phyloP scores from a whole-genome alignment of 2,113 vertebrate genomes.

The Callocephalon fimbriatum region DNA sequence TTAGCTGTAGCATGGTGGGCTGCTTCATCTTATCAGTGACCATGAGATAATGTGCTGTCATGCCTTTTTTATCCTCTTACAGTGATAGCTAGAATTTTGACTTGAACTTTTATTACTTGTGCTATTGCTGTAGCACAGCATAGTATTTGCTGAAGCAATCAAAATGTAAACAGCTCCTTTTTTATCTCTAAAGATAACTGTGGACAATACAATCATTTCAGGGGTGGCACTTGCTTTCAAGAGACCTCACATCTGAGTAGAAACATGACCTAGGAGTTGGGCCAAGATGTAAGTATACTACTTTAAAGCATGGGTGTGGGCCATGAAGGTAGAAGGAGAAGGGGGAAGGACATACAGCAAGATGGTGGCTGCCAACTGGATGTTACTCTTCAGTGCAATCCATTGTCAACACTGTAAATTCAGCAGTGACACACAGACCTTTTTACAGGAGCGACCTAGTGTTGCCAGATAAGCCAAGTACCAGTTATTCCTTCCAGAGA shows the following conservation, averaged over 20 bases:
- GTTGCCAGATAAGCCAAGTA: not conserved
- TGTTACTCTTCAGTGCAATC: not conserved
- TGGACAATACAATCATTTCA: not conserved
- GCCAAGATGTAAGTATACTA: not conserved
- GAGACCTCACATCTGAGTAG: not conserved
- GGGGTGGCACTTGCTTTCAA: not conserved
- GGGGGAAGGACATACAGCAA: not conserved
- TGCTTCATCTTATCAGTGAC: not conserved
- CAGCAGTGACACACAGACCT: not conserved
- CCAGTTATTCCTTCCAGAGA: not conserved
- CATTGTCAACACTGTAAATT: not conserved
- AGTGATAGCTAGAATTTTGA: not conserved
- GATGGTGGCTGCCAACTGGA: not conserved
- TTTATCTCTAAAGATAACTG: not conserved
- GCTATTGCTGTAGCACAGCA: not conserved
- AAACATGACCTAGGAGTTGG: not conserved
- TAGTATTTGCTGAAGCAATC: not conserved
- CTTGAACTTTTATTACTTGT: not conserved
- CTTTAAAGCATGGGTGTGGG: not conserved
- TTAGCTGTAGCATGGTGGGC: not conserved
- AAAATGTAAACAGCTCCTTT: slow-evolving; percentile 27
- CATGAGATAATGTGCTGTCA: not conserved
- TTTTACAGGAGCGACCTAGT: not conserved
- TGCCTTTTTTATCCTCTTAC: not conserved
- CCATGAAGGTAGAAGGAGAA: not conserved